Evolutionary conservation across 2,797 vertebrate species (phyloP), one percentile per base, ranked within the genome.

Genomic region (Babyrousa celebensis): DNA sequence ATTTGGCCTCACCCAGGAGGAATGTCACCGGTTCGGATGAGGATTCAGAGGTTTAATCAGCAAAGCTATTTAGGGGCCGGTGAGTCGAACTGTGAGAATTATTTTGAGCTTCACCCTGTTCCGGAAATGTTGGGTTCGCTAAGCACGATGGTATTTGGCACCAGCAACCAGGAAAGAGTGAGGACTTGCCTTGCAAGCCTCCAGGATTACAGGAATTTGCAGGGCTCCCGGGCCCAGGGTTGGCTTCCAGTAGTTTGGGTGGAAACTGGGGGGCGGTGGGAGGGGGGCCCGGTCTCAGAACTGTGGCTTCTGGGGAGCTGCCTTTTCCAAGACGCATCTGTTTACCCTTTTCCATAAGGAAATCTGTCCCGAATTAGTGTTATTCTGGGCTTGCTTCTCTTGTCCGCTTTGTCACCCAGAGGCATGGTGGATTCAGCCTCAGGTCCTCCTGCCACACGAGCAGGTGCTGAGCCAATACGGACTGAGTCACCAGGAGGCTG

Each of bases 61-160:
- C 96, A 97, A 95, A 96, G 92, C 95, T 98, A 95, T 97, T 97
- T 96, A 95, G 89, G 95, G 96, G 85, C 94, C 84, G 27, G 54
- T 75, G 91, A 96, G 91, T 93, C 91, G 91, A 88, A 91, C 96
- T 95, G 94, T 94, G 96, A 96, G 86, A 95, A 95, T 95, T 97
- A 94, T 97, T 97, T 96, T 92, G 94, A 92, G 93, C 96, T 72
- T 96, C 85, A 29, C 89, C 84, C 86, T 96, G 63, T 94, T 88
- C 86, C 36, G 43, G 95, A 96, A 97, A 93, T 23, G 1, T 86
- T 85, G 87, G 60, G 80, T 92, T 96, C 62, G 6, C 96, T 91
- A 93, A 97, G 94, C 86, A 68, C 77, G 84, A 93, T 83, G 89
- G 68, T 70, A 78, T 96, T 96, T 96, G 95, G 89, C 94, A 85